Percentiles rank a stretch among this genome's conserved stretches.
phyloP scores from a whole-genome alignment of 2,888 invertebrate species.

The Mesorhabditis sp. region DNA sequence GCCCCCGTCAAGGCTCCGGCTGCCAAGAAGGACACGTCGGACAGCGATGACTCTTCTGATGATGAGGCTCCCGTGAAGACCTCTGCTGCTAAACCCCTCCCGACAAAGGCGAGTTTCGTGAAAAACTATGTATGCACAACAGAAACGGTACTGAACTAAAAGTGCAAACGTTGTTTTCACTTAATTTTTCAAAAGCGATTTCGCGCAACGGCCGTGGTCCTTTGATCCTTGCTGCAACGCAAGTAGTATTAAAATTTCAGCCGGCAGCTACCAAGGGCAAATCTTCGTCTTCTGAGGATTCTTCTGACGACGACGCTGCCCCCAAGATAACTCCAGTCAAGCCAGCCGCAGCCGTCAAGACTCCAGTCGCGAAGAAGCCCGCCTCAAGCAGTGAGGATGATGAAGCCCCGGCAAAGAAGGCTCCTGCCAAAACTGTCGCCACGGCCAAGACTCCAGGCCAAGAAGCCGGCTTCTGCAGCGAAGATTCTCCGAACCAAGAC shows the following conservation, averaged over 20 bases:
- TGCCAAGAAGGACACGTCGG: slow-evolving; percentile 13
- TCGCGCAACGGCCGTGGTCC: neutral
- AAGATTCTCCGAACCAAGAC: slow-evolving; percentile 10
- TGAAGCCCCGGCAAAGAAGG: slow-evolving; percentile 15
- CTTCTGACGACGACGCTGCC: slow-evolving; percentile 19
- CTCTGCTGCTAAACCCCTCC: slow-evolving; percentile 8
- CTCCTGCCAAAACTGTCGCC: slow-evolving; percentile 9
- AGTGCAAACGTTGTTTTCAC: neutral
- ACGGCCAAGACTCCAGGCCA: slow-evolving; percentile 1
- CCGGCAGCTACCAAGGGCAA: no score
- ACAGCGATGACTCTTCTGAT: slow-evolving; percentile 17
- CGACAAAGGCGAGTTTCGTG: neutral
- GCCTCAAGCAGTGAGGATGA: slow-evolving; percentile 18
- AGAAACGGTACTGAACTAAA: neutral
- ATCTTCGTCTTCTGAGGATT: slow-evolving; percentile 16
- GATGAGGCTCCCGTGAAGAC: slow-evolving; percentile 18
- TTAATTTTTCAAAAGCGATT: neutral
- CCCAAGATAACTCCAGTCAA: slow-evolving; percentile 13
- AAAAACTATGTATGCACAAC: neutral
- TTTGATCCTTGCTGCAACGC: slow-evolving; percentile 11
- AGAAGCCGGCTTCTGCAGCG: neutral
- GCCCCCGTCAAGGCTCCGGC: slow-evolving; percentile 17
- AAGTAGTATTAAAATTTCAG: neutral
- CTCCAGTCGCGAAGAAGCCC: slow-evolving; percentile 6
- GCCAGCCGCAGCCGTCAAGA: slow-evolving; percentile 3